Evolutionary conservation across 2,113 vertebrate species (phyloP), one percentile per base, ranked within the genome.

Genomic region (Tragelaphus scriptus): DNA sequence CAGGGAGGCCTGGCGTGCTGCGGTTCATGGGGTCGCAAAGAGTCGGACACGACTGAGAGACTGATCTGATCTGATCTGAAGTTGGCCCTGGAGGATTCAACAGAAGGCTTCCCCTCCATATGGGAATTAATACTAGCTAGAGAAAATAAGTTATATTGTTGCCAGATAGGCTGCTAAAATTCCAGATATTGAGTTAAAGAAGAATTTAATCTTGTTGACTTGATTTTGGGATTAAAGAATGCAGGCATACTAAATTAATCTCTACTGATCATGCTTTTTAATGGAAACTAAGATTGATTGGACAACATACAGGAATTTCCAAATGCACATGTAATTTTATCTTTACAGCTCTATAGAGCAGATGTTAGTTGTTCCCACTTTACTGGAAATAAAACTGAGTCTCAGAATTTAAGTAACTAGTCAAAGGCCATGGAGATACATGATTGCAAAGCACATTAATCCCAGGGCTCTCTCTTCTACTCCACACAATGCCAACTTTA

Each of bases 71-170:
- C n/a, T n/a, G n/a, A n/a, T n/a, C n/a, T n/a, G n/a, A n/a, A n/a
- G 75, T 51, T 90, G 8, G 53, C 23, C 32, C 32, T 91, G 6
- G 17, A 59, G 65, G 44, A 87, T 47, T 93, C 71, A 47, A 26
- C 25, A 56, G 23, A 30, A 94, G 13, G 16, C 2, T 93, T n/a
- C 55, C 2, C n/a, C 11, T 49, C 28, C 17, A 36, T 65, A 4
- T 6, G 58, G 23, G 30, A 80, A 53, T 58, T 88, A 59, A 85
- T 44, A 79, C 15, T 32, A 36, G 26, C 75, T 88, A 63, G 49
- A 81, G 51, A 90, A 97, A 98, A 59, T 30, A 95, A 86, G 21
- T 81, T 53, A 58, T 44, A 30, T 12, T 92, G 9, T 65, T 95
- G 92, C 9, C n/a, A 65, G 59, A 87, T 36, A 90, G 40, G 1